These are phyloP conservation scores for Dicentrarchus labrax DNA, from an alignment of 2,113 vertebrate genomes.

Conservation along the genomic window DNA sequence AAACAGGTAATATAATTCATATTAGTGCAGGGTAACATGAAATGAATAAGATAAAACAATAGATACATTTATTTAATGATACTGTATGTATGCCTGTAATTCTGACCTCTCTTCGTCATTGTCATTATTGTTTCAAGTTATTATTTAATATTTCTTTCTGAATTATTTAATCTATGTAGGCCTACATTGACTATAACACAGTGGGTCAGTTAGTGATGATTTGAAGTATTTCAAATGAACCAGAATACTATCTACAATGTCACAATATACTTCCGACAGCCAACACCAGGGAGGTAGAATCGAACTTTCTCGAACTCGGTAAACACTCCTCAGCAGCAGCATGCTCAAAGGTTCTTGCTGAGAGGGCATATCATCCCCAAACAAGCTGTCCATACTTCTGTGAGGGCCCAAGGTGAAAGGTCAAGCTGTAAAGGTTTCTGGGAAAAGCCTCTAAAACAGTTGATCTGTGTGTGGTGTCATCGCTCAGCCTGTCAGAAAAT, in stretches of 20 bases:
- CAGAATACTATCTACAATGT: not conserved
- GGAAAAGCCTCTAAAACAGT: constrained; percentile 76
- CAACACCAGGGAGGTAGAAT: not conserved
- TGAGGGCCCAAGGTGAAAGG: constrained; percentile 71
- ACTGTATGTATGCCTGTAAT: too few species aligned
- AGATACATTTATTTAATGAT: too few species aligned
- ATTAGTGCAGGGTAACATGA: too few species aligned
- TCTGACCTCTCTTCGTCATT: too few species aligned
- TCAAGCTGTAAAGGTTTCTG: constrained; percentile 73
- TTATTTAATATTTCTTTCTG: not conserved
- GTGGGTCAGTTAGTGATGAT: not conserved
- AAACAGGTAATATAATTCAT: too few species aligned
- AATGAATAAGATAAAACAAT: too few species aligned
- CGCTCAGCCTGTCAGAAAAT: constrained; percentile 57
- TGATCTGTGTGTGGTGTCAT: constrained; percentile 72
- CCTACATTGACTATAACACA: not conserved
- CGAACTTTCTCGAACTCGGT: not conserved
- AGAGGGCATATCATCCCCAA: constrained; percentile 32
- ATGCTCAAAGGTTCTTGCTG: constrained; percentile 11
- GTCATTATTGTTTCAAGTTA: not conserved
- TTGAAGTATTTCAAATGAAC: not conserved
- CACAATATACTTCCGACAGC: not conserved
- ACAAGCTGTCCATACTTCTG: constrained; percentile 57
- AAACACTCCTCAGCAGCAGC: constrained; percentile 29
- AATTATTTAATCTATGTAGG: too few species aligned